phyloP scores from a whole-genome alignment of 2,797 vertebrate species.

The Columba guinea region DNA sequence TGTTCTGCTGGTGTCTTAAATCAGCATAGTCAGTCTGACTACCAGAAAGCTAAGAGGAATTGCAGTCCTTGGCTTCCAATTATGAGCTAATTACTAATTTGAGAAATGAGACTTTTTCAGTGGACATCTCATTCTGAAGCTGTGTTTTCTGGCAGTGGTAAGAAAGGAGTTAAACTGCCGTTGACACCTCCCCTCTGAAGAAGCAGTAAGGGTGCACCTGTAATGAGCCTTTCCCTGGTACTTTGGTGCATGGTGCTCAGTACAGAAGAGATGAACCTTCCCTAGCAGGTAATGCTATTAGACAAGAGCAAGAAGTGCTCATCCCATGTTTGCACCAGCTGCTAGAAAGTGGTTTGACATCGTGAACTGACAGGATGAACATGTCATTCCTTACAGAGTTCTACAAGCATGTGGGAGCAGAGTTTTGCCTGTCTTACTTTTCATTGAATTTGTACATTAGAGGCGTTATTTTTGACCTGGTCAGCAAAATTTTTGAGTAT shows the following conservation, averaged over 20 bases:
- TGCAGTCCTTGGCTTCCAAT: not conserved
- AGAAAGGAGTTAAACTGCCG: constrained; percentile 10
- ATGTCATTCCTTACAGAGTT: not conserved
- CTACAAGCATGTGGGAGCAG: not conserved
- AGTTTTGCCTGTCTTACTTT: not conserved
- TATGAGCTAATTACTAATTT: constrained; percentile 38
- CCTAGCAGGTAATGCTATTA: not conserved
- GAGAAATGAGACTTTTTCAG: constrained; percentile 5
- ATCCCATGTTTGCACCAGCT: not conserved
- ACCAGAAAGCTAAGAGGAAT: not conserved
- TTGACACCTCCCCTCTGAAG: not conserved
- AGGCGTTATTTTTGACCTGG: not conserved
- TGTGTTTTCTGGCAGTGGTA: constrained; percentile 31
- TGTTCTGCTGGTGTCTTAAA: not conserved
- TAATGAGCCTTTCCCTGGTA: not conserved
- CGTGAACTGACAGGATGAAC: not conserved
- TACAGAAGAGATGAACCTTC: not conserved
- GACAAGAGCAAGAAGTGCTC: not conserved
- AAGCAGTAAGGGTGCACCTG: not conserved
- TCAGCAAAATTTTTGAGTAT: not conserved
- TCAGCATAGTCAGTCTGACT: not conserved
- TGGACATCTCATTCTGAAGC: constrained; percentile 29
- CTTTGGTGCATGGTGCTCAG: fast-evolving
- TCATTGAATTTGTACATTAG: not conserved
- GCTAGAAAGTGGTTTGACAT: not conserved